Base-by-base conservation (phyloP, 2,888 invertebrate species). In the Coenonympha arcania region DNA sequence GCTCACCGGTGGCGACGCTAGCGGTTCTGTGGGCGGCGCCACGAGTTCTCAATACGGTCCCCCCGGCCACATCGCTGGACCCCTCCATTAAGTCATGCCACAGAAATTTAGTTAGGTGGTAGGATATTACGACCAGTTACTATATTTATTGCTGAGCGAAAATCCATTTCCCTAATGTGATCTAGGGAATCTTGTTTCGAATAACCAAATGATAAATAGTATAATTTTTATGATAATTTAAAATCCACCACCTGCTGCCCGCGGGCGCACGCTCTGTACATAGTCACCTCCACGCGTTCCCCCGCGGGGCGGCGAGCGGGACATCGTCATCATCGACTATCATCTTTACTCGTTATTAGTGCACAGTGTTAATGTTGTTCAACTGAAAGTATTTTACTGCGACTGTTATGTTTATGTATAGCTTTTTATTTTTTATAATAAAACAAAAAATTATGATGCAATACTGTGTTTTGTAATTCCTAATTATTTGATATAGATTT, bases 1-100 rank as follows among this genome's bases (percentile, higher is more conserved):
- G n/a, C n/a, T n/a, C n/a, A 78, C 76, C 63, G 73, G 72, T 39
- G 66, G 64, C 18, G 72, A 69, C 24, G 69, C 62, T 22, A 57
- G 62, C 48, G 60, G 65, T 11, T 68, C 64, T 18, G 65, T 63
- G 18, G 75, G 73, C 37, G 76, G 75, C 20, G 84, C 83, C 52
- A 78, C 81, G 50, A 83, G 84, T 68, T 68, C 85, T 39, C 87
- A 87, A 63, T 88, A 88, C 63, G 87, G 87, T 59, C 87, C 87
- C 44, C 87, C 87, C 50, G 85, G 86, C 48, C 87, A 87, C 58
- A 80, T 85, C 20, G 83, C 87, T 39, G 87, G 86, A 49, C 80
- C 87, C 50, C 76, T 86, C 54, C 87, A 87, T 68, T 87, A 82
- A 79, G 65, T 54, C 52, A 62, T 34, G 44, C 44, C 11, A 26